Conservation (phyloP, 2,888 invertebrate species). For the Drosophila phalerata region DNA sequence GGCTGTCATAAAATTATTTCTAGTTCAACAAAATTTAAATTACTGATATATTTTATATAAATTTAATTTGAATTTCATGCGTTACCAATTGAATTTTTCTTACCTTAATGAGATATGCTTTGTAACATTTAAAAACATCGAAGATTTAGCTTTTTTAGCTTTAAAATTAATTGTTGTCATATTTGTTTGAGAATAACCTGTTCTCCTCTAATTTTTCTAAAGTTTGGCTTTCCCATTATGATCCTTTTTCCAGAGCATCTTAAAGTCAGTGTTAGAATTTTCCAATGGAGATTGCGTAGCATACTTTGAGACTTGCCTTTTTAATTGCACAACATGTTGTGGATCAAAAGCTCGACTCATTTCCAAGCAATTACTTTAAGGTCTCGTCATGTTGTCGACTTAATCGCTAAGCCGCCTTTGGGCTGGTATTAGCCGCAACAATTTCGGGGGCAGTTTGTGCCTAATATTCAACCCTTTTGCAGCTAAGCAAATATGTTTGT, state of each 20-base stretch:
- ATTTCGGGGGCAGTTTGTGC: slow-evolving; percentile 34
- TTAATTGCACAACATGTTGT: slow-evolving; percentile 47
- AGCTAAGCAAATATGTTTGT: slow-evolving; percentile 60
- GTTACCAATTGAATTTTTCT: no score
- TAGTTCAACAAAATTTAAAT: no score
- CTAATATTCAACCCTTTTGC: slow-evolving; percentile 69
- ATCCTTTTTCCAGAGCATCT: not conserved
- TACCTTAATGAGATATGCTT: no score
- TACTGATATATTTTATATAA: no score
- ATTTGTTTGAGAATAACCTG: no score
- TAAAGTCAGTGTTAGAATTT: slow-evolving; percentile 5
- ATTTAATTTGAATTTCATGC: no score
- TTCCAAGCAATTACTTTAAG: slow-evolving; percentile 66
- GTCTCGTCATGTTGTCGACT: slow-evolving; percentile 45
- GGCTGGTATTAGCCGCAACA: slow-evolving; percentile 58
- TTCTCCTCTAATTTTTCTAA: not conserved
- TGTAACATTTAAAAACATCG: no score
- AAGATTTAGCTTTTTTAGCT: no score
- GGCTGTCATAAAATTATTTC: no score
- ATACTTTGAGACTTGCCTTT: slow-evolving; percentile 30
- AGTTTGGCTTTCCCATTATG: not conserved
- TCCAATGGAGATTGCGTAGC: not conserved
- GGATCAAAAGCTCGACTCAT: slow-evolving; percentile 61
- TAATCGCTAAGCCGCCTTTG: slow-evolving; percentile 68
- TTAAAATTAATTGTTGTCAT: no score